These are phyloP conservation scores for Myotis daubentonii DNA, from an alignment of 2,797 vertebrate species.

Conservation along the genomic window DNA sequence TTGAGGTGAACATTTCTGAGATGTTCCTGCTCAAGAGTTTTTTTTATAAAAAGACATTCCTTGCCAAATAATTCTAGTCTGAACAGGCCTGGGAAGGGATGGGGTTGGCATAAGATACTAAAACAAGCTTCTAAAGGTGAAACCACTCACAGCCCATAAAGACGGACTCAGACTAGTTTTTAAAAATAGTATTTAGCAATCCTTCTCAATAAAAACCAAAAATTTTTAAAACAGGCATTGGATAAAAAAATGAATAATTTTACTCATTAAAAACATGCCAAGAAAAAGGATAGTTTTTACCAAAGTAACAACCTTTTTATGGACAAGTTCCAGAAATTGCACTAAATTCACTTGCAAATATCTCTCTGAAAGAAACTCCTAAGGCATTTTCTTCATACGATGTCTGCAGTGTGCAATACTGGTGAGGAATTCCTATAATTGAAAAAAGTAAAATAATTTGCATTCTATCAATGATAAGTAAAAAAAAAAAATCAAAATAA, in stretches of 20 bases:
- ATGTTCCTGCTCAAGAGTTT: slow-evolving; percentile 81
- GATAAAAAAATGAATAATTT: slow-evolving; percentile 62
- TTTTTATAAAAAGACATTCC: slow-evolving; percentile 74
- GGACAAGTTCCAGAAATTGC: slow-evolving; percentile 47
- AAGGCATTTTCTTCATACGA: slow-evolving; percentile 22
- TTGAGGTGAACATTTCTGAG: slow-evolving; percentile 79
- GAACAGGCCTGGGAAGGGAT: slow-evolving; percentile 84
- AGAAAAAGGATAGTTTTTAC: slow-evolving; percentile 29
- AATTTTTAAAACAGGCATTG: slow-evolving; percentile 10
- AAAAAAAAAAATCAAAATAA: slow-evolving; percentile 35
- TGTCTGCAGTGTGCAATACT: neutral
- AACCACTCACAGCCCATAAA: slow-evolving; percentile 81
- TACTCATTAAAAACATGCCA: slow-evolving; percentile 25
- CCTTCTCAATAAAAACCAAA: slow-evolving; percentile 62
- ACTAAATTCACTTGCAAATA: neutral
- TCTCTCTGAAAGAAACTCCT: neutral
- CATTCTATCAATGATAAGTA: neutral
- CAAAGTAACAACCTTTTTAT: neutral
- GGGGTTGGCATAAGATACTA: slow-evolving; percentile 79
- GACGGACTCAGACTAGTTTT: slow-evolving; percentile 80
- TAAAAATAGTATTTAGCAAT: slow-evolving; percentile 74
- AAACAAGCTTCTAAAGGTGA: slow-evolving; percentile 84
- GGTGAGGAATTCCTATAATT: neutral
- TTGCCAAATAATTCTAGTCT: slow-evolving; percentile 84
- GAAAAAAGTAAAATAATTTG: slow-evolving; percentile 28